Evolutionary conservation across 2,888 invertebrate genomes (phyloP).

Genomic region (Linnaemya tessellans): DNA sequence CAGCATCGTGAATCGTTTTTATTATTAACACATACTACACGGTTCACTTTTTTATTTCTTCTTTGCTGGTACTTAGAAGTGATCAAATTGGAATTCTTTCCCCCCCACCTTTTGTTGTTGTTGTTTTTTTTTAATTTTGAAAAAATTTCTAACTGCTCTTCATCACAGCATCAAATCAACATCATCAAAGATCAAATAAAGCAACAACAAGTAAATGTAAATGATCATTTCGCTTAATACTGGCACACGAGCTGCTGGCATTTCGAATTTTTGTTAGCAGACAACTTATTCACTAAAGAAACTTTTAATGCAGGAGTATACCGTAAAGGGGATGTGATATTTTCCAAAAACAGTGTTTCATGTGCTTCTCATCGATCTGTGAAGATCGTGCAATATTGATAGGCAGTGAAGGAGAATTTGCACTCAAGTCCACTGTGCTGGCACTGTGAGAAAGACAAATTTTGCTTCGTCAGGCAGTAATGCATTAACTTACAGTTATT

Average conservation of each 20-base stretch:
- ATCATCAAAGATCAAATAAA: constrained; percentile 65
- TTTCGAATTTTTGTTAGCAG: constrained; percentile 34
- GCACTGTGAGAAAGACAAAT: too few relatives aligned
- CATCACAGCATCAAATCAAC: constrained; percentile 45
- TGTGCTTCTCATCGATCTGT: background rate
- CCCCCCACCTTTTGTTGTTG: constrained; percentile 14
- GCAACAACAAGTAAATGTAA: constrained; percentile 42
- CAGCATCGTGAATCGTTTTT: constrained; percentile 41
- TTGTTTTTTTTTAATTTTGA: constrained; percentile 25
- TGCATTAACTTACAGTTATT: too few relatives aligned
- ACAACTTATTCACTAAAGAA: constrained; percentile 47
- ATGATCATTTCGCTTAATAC: constrained; percentile 52
- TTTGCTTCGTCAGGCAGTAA: too few relatives aligned
- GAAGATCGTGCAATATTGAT: too few relatives aligned
- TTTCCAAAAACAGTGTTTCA: background rate
- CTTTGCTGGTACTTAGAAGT: constrained; percentile 46
- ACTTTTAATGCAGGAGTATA: constrained; percentile 36
- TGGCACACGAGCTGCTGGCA: constrained; percentile 30
- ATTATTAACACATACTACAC: constrained; percentile 62
- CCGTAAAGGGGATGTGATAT: constrained; percentile 13
- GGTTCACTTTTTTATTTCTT: constrained; percentile 16
- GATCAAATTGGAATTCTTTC: constrained; percentile 58
- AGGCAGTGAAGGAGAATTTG: too few relatives aligned
- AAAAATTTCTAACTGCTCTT: constrained; percentile 63
- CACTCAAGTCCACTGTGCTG: too few relatives aligned